Conservation (phyloP, 2,797 vertebrate species). For the Rhadinocentrus ornatus region DNA sequence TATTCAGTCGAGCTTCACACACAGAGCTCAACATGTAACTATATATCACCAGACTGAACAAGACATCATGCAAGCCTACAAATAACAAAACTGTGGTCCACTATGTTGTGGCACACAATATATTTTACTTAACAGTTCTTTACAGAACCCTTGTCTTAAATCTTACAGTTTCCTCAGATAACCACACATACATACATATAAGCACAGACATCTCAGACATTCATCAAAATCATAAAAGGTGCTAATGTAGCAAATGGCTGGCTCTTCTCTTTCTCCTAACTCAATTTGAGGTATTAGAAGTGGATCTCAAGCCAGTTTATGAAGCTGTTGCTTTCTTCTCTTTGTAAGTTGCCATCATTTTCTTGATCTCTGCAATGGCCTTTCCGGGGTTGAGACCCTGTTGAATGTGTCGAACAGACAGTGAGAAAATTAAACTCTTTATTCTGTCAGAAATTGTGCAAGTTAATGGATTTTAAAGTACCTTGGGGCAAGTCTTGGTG, state of each 20-base stretch:
- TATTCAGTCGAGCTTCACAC: constrained; percentile 30
- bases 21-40: constrained; percentile 25
- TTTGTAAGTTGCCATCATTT: constrained; percentile 94
- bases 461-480: constrained; percentile 46
- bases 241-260: constrained; percentile 10
- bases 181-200: constrained; percentile 1
- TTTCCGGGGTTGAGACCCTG: constrained; percentile 94
- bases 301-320: constrained; percentile 33
- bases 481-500: constrained; percentile 92
- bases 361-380: constrained; percentile 96
- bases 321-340: constrained; percentile 80
- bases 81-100: constrained; percentile 30
- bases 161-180: background rate
- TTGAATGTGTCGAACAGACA: constrained; percentile 16
- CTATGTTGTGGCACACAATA: constrained; percentile 18
- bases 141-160: background rate
- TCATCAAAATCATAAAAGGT: constrained; percentile 21
- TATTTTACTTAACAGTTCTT: background rate
- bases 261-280: constrained; percentile 8
- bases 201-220: background rate
- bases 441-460: background rate
- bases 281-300: constrained; percentile 10
- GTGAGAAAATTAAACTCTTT: constrained; percentile 18
- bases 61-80: constrained; percentile 1
- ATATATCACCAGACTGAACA: constrained; percentile 48